Evolutionary conservation across 2,888 invertebrate genomes (phyloP), one percentile per base, ranked within the genome.

Genomic region (Ochlodes sylvanus): DNA sequence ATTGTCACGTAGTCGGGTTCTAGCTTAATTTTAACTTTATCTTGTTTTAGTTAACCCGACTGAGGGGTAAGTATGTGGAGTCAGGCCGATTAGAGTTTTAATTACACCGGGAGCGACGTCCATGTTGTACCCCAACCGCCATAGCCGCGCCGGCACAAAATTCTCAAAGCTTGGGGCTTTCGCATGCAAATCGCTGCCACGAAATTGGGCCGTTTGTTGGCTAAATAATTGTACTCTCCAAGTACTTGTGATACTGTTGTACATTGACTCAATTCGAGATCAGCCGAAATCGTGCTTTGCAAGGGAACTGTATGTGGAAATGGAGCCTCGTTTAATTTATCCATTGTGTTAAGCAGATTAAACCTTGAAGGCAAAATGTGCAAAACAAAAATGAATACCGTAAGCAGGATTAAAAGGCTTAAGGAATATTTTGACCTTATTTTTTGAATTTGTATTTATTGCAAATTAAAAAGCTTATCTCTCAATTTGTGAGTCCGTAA

Each of bases 111-210:
- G 17, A 44, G 41, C 27, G 10, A 47, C 12, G 47, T 17, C 42
- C 44, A n/a, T 32, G 54, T 54, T 50, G 63, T 63, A 27, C 44
- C 32, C 17, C 42, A 21, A 62, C 17, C 41, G 21, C 34, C 41
- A 38, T 27, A 27, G 27, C 27, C 27, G 27, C 21, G 57, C 58
- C 27, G 15, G n/a, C 54, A 63, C 55, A 63, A 63, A 63, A 32
- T 47, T 47, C 42, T 54, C 54, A 54, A 32, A 63, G 55, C 32
- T 54, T 10, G 27, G 21, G 32, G 55, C 63, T 63, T 63, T 63
- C 12, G 63, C 44, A 63, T 63, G 63, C 55, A 63, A 63, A 63
- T 44, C 17, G 42, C 27, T 44, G 42, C 42, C 63, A 34, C 63
- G 32, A 44, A 56, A 56, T 63, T 54, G 54, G 52, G 12, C 21